Base-by-base conservation (phyloP, 1,140 invertebrate species). In the Prorops nasuta region DNA sequence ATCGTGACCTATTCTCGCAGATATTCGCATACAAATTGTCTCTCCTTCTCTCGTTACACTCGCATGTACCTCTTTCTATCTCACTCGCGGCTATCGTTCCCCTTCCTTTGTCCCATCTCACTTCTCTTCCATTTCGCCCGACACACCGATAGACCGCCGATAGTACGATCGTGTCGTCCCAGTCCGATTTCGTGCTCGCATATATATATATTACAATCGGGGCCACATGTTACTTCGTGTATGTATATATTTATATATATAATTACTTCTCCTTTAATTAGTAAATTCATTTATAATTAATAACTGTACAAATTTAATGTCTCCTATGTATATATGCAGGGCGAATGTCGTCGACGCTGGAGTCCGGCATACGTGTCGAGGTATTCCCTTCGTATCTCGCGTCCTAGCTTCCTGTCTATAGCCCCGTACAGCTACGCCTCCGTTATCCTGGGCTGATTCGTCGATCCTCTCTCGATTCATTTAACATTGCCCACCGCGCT, bases 241-340 rank as follows among this genome's bases (percentile, higher is more conserved):
- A 48, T 59, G 42, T 57, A 40, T 46, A 49, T 62, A 58, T 66
- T 60, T 68, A 59, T 66, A 63, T 68, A 67, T 71, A 72, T 74
- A 69, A 57, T 70, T 73, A 69, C 60, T 66, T 70, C 54, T 67
- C 64, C 63, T 70, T 74, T 74, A 72, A 64, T 72, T 69, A 71
- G 65, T 72, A 71, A 74, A 72, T 70, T 76, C 66, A 73, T 73
- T 74, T 74, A 74, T 74, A 73, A 65, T 74, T 74, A 76, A 75
- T 71, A 77, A 75, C 73, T 77, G 73, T 77, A 77, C 74, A 77
- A 76, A 75, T 77, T 76, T 62, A 74, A 77, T 76, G 72, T 77
- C 61, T 70, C 73, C 73, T 77, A 76, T 74, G 50, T 55, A 56
- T 72, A 69, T 69, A 66, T 67, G 63, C 64, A 71, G 64, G 63